Evolutionary conservation across 2,888 invertebrate species (phyloP).

Genomic region (Leptopilina myrica): DNA sequence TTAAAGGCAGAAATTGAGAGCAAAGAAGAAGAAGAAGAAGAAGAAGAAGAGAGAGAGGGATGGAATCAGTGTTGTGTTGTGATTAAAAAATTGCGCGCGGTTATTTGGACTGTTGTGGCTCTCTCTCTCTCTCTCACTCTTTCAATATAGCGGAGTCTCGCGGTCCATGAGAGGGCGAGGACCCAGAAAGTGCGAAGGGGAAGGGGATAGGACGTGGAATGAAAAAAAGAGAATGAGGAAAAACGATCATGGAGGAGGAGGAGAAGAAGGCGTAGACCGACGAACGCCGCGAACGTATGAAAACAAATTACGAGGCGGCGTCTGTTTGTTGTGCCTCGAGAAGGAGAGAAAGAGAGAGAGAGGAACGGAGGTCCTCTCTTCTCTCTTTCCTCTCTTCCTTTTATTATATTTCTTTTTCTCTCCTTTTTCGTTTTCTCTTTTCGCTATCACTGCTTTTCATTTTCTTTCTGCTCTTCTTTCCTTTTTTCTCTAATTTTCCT

Average conservation of each 20-base stretch:
- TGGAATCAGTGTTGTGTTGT: not conserved
- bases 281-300: slow-evolving; percentile 72
- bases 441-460: slow-evolving; percentile 31
- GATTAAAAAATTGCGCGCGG: slow-evolving; percentile 26
- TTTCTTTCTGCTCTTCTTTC: slow-evolving; percentile 1
- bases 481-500: not conserved
- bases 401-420: slow-evolving; percentile 30
- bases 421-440: slow-evolving; percentile 33
- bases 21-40: too few species aligned
- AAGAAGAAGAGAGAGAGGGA: not conserved
- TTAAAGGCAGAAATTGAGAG: too few species aligned
- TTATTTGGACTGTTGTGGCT: slow-evolving; percentile 7
- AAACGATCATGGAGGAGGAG: slow-evolving; percentile 55
- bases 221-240: slow-evolving; percentile 48
- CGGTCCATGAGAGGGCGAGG: not conserved
- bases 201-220: slow-evolving; percentile 45
- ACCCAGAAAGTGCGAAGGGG: not conserved
- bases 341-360: slow-evolving; percentile 8
- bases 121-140: too few species aligned
- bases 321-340: slow-evolving; percentile 71
- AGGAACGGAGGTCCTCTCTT: slow-evolving; percentile 38
- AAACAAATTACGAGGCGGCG: slow-evolving; percentile 75
- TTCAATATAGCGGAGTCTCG: slow-evolving; percentile 19
- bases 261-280: slow-evolving; percentile 64
- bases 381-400: slow-evolving; percentile 42